phyloP scores from a whole-genome alignment of 2,113 vertebrate genomes.

The Eira barbara region DNA sequence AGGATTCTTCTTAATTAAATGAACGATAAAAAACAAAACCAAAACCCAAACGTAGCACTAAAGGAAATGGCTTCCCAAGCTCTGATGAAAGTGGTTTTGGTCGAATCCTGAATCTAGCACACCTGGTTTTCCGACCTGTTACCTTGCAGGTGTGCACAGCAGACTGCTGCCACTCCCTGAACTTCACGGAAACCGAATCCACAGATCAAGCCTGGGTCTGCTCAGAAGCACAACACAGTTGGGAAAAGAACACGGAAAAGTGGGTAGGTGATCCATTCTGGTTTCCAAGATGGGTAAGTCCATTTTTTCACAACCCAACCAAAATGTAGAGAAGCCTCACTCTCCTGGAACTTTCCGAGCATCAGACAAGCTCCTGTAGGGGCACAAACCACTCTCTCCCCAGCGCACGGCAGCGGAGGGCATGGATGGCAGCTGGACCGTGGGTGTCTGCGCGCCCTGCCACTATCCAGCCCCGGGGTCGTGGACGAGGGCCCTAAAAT shows the following conservation, averaged over 20 bases:
- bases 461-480: neutral
- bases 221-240: rapidly evolving
- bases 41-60: conserved; percentile 62
- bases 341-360: neutral
- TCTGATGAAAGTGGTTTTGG: conserved; percentile 44
- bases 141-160: rapidly evolving
- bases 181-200: neutral
- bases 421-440: neutral
- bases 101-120: neutral
- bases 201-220: neutral
- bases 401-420: rapidly evolving
- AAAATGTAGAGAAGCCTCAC: neutral
- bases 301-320: neutral
- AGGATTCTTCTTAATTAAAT: conserved; percentile 52
- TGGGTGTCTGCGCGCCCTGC: rapidly evolving
- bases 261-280: neutral
- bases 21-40: conserved; percentile 57
- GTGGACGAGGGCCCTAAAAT: neutral
- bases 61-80: conserved; percentile 54
- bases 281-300: neutral
- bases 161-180: neutral
- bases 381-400: neutral
- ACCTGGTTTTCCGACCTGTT: neutral
- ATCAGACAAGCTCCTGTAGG: neutral
- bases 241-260: neutral